These are phyloP conservation scores for Megalops cyprinoides DNA, from an alignment of 2,797 vertebrate species.

Conservation along the genomic window DNA sequence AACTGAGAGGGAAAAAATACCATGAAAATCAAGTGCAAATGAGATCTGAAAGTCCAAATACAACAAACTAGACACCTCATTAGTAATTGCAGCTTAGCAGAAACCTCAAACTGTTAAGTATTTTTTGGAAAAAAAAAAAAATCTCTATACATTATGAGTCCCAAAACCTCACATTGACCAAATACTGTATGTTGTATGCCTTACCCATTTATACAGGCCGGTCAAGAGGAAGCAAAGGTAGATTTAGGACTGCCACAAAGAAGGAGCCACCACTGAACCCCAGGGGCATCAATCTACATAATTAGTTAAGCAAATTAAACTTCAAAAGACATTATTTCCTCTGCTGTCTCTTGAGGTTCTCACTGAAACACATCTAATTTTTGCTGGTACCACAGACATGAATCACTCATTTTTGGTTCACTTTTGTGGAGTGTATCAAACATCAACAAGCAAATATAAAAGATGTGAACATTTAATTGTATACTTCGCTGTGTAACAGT, in stretches of 20 bases:
- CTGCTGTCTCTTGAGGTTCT: neutral
- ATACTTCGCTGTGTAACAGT: neutral
- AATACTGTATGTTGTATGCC: too few species aligned
- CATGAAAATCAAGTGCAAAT: too few species aligned
- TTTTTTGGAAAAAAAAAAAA: too few species aligned
- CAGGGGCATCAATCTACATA: slow-evolving; percentile 1
- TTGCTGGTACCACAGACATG: neutral
- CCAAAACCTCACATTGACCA: too few species aligned
- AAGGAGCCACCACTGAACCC: neutral
- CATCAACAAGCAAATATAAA: neutral
- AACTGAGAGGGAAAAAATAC: neutral
- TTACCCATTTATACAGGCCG: neutral
- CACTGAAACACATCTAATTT: neutral
- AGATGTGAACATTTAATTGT: neutral
- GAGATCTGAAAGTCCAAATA: neutral
- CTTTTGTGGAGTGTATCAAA: neutral
- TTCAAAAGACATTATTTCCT: slow-evolving; percentile 17
- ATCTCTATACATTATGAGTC: too few species aligned
- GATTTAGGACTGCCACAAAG: neutral
- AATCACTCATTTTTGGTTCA: neutral
- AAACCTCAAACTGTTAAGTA: too few species aligned
- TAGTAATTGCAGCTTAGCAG: neutral
- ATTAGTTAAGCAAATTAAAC: slow-evolving; percentile 10
- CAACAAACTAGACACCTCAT: neutral
- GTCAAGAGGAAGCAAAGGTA: neutral